Evolutionary conservation across 2,113 vertebrate species (phyloP), one percentile per base, ranked within the genome.

Genomic region (Charina bottae): DNA sequence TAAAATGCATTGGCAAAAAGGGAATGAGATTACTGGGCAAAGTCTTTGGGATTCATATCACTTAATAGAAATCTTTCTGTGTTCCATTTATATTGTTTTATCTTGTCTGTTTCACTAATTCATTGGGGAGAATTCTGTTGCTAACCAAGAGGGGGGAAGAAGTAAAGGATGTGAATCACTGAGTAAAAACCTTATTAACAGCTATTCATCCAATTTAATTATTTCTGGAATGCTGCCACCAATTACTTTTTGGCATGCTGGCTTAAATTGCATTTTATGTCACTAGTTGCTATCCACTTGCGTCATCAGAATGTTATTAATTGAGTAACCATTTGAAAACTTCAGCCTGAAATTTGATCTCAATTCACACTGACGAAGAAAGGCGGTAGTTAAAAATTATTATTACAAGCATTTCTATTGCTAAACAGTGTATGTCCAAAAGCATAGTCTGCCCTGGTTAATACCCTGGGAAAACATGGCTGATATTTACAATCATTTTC

Each of bases 161-260:
- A 23, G 26, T 78, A 86, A 53, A 37, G 54, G 54, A 88, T 92
- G 93, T 93, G 83, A 90, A 92, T 93, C 93, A 42, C 90, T 92
- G 95, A 96, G 94, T 96, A 95, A 53, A 97, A 97, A 92, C 56
- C 95, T 96, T 97, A 97, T 97, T 97, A 97, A 94, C 87, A 96
- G 59, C 60, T 94, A 95, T 96, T 96, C 93, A 91, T 37, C 93
- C 91, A 96, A 95, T 96, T 96, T 96, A 96, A 95, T 97, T 95
- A 89, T 97, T 97, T 95, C 93, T 97, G 97, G 95, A 97, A 96
- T 91, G 88, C 86, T 93, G 91, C 91, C 95, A 97, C 84, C 92
- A 94, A 96, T 96, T 97, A 86, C 62, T 95, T 97, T 95, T 93
- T 95, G 91, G 90, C 93, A 94, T 95, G 62, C 92, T 94, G 92